Evolutionary conservation across 2,113 vertebrate genomes (phyloP), one percentile per base, ranked within the genome.

Genomic region (Megaleporinus macrocephalus): DNA sequence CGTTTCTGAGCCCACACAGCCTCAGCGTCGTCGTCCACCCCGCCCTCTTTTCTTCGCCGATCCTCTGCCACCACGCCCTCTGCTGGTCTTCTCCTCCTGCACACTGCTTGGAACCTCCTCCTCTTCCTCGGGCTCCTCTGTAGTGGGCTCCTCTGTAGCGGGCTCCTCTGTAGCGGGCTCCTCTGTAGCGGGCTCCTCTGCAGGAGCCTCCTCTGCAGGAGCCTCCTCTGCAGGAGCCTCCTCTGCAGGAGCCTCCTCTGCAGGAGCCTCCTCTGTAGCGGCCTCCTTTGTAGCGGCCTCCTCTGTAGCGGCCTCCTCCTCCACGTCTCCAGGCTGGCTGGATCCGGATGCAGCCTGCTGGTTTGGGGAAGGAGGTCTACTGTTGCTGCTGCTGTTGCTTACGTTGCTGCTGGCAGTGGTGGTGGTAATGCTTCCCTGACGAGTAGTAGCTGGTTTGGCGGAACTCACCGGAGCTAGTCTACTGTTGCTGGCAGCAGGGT

Each of bases 11-110:
- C 41, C 24, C 30, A 53, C 30, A 24, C 33, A 47, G 44, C 27
- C 55, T 87, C 83, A 87, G 62, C 84, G 83, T 53, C 79, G 69
- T 30, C 81, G 47, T 18, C 87, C 86, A 78, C 92, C 91, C 10
- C 88, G 87, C 9, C 91, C 93, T 86, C 89, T 89, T 76, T 90
- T 91, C 73, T 86, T 93, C 13, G 82, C 24, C 0, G 88, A 16
- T 7, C 63, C 41, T 74, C 89, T 90, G 0, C 85, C 81, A 10
- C 85, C 81, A 10, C 89, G 91, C 14, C 83, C 88, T 26, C 80
- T 33, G 24, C 49, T 22, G 10, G 24, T 78, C 51, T 83, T 91
- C 66, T 89, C 88, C 70, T 73, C 88, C 0, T 78, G 26, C 16
- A n/a, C 71, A 30, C 30, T 53, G 12, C 68, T 68, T 30, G 33